Evolutionary conservation across 2,888 invertebrate species (phyloP), one percentile per base, ranked within the genome.

Genomic region (Plusia festucae): DNA sequence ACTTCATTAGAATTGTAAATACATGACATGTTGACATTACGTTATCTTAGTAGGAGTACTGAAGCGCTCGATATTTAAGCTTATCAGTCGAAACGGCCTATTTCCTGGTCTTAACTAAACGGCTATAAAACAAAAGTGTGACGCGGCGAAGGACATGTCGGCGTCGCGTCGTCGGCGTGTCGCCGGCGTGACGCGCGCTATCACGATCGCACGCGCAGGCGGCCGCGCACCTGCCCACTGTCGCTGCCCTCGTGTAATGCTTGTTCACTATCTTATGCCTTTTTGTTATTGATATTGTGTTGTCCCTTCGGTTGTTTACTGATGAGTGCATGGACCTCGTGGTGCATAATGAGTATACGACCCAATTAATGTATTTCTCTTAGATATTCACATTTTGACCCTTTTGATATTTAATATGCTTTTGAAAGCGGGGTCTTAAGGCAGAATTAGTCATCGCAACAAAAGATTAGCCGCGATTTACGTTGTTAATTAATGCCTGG

Each of bases 171-270:
- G 60, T 82, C 85, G 81, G 80, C 75, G 86, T 83, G 82, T 82
- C 84, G 87, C 89, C 87, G 46, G 70, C 70, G 70, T 65, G 51
- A 22, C 20, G 15, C 32, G 58, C 56, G 78, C 77, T 86, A 85
- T 85, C 86, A 65, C 65, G 74, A 77, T 76, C 76, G 80, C 73
- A 65, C 79, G 81, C 80, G 80, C 81, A 73, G 67, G 53, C 69
- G 55, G 61, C 65, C 85, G 80, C 87, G 81, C 92, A 91, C 91
- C 91, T 91, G 91, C 88, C 89, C 76, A 85, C 82, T 51, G 73
- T 70, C 62, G 68, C 58, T 60, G 65, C 75, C 71, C 69, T 73
- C 53, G 65, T 60, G 73, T 60, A 65, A 69, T 59, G 61, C 60
- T 70, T 70, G 62, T 77, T 67, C 70, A 68, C 40, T 66, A 66